A percentile compares a stretch with the other conserved stretches of the same genome.
These are phyloP conservation scores for Stomatorhinus walkeri DNA, from an alignment of 2,797 vertebrate species.

Conservation along the genomic window DNA sequence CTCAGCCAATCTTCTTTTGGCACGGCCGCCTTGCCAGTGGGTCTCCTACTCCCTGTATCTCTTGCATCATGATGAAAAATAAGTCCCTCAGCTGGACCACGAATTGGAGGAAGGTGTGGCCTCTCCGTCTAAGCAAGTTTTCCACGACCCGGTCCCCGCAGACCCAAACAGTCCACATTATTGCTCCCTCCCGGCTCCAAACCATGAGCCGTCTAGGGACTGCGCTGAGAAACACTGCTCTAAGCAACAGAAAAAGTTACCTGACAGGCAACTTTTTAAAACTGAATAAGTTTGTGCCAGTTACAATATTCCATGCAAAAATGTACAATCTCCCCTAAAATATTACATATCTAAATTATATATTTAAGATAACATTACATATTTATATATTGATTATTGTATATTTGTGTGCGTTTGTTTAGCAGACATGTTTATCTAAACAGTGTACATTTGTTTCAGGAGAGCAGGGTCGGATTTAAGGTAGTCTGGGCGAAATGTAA, in stretches of 20 bases:
- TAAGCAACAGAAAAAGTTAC: not conserved
- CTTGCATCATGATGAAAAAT: not conserved
- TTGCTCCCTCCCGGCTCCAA: not conserved
- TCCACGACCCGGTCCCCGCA: not conserved
- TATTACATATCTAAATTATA: not conserved
- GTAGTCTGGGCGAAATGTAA: no score
- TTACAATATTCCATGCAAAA: not conserved
- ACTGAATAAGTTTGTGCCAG: not conserved
- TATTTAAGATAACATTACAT: not conserved
- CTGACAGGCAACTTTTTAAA: not conserved
- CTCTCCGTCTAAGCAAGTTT: not conserved
- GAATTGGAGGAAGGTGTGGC: not conserved
- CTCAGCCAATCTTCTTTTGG: not conserved
- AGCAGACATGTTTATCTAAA: not conserved
- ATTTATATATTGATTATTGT: not conserved
- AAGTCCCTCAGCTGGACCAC: not conserved
- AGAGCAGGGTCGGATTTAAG: not conserved
- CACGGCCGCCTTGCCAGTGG: not conserved
- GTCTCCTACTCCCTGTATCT: not conserved
- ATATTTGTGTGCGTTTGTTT: not conserved
- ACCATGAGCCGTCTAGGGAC: not conserved
- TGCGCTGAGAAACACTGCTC: not conserved
- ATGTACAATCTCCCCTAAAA: not conserved
- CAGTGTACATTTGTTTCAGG: not conserved
- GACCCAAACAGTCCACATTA: not conserved